Evolutionary conservation across 2,888 invertebrate species (phyloP).

Genomic region (Cheilosia impressa): DNA sequence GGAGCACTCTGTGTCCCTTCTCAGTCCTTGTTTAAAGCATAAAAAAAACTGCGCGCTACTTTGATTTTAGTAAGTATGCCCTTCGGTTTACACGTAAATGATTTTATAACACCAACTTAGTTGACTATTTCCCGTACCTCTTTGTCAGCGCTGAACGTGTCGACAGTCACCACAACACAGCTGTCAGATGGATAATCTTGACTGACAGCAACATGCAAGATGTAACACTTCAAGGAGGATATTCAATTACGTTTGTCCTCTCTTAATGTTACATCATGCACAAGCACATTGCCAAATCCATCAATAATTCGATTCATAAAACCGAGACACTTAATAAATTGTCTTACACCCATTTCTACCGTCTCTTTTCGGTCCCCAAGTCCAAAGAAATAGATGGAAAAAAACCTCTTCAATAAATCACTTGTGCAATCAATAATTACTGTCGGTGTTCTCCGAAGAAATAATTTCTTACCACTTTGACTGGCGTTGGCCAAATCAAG

Average conservation of each 20-base stretch:
- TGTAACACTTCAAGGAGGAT: not conserved
- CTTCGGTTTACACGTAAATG: too few relatives aligned
- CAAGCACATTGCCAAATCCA: constrained; percentile 8
- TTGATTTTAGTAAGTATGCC: too few relatives aligned
- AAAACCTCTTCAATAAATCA: constrained; percentile 19
- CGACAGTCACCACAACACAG: too few relatives aligned
- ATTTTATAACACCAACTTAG: too few relatives aligned
- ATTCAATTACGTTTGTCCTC: not conserved
- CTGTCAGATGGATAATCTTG: not conserved
- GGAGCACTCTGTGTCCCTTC: too few relatives aligned
- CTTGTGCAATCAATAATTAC: constrained; percentile 47
- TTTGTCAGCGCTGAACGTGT: too few relatives aligned
- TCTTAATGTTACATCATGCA: not conserved
- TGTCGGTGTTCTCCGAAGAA: constrained; percentile 26
- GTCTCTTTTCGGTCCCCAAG: constrained; percentile 7
- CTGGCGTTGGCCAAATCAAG: constrained; percentile 48
- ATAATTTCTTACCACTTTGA: constrained; percentile 33
- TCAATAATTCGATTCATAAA: constrained; percentile 17
- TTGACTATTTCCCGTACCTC: too few relatives aligned
- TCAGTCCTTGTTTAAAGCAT: too few relatives aligned
- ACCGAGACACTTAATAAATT: constrained; percentile 7
- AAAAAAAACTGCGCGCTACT: too few relatives aligned
- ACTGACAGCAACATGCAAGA: constrained; percentile 28
- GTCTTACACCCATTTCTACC: constrained; percentile 9
- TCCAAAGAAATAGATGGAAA: constrained; percentile 9